A percentile compares a stretch with the other conserved stretches of the same genome.
These are phyloP conservation scores for Poecilus cupreus DNA, from an alignment of 2,888 invertebrate genomes.

Conservation along the genomic window DNA sequence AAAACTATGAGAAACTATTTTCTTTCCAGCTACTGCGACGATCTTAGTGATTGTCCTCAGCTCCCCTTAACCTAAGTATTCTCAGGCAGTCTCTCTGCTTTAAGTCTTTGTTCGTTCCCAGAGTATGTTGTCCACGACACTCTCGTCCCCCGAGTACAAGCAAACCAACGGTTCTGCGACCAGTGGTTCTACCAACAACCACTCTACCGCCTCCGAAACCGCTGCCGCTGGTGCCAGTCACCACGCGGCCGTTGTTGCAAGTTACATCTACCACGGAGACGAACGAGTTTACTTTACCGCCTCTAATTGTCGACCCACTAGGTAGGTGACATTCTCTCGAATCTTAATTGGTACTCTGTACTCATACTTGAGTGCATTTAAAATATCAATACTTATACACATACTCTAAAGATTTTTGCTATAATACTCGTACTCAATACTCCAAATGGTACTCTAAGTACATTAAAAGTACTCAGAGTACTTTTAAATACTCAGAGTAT, in stretches of 20 bases:
- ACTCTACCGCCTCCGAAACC: constrained; percentile 8
- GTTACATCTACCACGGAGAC: constrained; percentile 33
- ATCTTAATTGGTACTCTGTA: too few species aligned
- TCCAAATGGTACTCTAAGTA: too few species aligned
- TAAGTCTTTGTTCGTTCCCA: constrained; percentile 92
- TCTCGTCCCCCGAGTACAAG: constrained; percentile 66
- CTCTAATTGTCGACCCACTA: constrained; percentile 71
- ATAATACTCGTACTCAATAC: too few species aligned
- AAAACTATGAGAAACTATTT: too few species aligned
- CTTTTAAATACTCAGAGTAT: too few species aligned
- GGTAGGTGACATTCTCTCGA: constrained; percentile 65
- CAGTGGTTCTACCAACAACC: constrained; percentile 21
- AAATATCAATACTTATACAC: too few species aligned
- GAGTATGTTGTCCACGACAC: constrained; percentile 89
- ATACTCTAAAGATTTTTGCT: too few species aligned
- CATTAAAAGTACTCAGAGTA: too few species aligned
- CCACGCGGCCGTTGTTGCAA: neutral
- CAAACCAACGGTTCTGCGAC: constrained; percentile 37
- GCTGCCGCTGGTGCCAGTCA: neutral
- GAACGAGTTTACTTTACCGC: constrained; percentile 65
- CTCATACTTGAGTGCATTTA: too few species aligned
- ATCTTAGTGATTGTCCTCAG: constrained; percentile 91
- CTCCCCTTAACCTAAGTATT: constrained; percentile 85
- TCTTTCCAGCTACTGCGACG: constrained; percentile 80
- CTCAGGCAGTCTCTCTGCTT: constrained; percentile 92